These are phyloP conservation scores for Syrrhaptes paradoxus DNA, from an alignment of 2,113 vertebrate genomes.

Conservation along the genomic window DNA sequence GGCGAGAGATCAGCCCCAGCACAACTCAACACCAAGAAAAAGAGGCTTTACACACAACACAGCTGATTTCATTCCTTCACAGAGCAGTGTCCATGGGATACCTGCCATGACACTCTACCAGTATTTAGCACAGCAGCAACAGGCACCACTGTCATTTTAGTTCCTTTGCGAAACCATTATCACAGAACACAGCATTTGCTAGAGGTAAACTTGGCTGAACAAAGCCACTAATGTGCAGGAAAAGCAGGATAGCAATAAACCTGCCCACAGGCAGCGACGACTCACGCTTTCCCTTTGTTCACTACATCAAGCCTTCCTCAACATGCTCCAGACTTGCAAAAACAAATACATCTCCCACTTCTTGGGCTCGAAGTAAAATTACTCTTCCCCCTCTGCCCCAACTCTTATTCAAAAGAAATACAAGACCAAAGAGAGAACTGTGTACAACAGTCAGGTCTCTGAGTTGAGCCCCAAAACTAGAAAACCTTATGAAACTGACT, in stretches of 20 bases:
- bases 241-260: neutral
- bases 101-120: neutral
- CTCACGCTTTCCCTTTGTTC: neutral
- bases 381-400: neutral
- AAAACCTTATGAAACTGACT: neutral
- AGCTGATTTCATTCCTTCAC: neutral
- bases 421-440: neutral
- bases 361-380: neutral
- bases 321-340: neutral
- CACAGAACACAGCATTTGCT: neutral
- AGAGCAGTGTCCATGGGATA: neutral
- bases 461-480: neutral
- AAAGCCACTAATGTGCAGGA: neutral
- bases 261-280: neutral
- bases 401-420: neutral
- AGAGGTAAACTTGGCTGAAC: neutral
- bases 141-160: neutral
- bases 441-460: accelerated
- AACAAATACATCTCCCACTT: neutral
- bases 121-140: neutral
- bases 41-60: neutral
- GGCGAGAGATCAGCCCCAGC: neutral
- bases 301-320: neutral
- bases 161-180: neutral
- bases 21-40: neutral